Evolutionary conservation across 2,797 vertebrate genomes (phyloP), one percentile per base, ranked within the genome.

Genomic region (Myripristis jacobus): DNA sequence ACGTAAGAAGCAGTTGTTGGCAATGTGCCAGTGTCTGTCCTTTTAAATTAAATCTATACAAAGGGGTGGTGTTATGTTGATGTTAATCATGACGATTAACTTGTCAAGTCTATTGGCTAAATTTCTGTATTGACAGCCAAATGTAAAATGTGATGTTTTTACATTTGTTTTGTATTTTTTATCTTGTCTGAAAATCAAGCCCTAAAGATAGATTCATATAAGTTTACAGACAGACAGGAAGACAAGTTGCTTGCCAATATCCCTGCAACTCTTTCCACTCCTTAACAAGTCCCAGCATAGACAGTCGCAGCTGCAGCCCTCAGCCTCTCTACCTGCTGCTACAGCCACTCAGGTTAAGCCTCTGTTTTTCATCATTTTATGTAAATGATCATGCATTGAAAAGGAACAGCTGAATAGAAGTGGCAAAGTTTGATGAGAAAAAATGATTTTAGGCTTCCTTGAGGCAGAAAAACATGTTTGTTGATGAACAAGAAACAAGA

Each of bases 281-380:
- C 38, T 21, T 24, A 69, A 80, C 78, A 81, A 58, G 81, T 78
- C 79, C 29, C 38, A 55, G 77, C 69, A 77, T 16, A 70, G 62
- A 44, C 21, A 1, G 11, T 29, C 19, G 25, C 16, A 38, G 72
- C 56, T 78, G 43, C 68, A 56, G 54, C 43, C 15, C 55, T 62
- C 57, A 27, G 66, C n/a, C 47, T 72, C 47, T 9, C 38, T 54
- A 50, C 18, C 50, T 53, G 44, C 27, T 70, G 53, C 46, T 27
- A 53, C 55, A 68, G 15, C 53, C 48, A 11, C 36, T 36, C 18
- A 47, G 29, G 25, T 52, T 47, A 47, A 6, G 19, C 46, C n/a
- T 29, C 11, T 38, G 3, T 8, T 36, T 36, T 36, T 36, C 6
- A 8, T 6, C 34, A 6, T 36, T 36, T 36, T 13, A 38, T 12